These are phyloP conservation scores for Pseudomyrmex concolor DNA, from an alignment of 1,140 invertebrate genomes.

Conservation along the genomic window DNA sequence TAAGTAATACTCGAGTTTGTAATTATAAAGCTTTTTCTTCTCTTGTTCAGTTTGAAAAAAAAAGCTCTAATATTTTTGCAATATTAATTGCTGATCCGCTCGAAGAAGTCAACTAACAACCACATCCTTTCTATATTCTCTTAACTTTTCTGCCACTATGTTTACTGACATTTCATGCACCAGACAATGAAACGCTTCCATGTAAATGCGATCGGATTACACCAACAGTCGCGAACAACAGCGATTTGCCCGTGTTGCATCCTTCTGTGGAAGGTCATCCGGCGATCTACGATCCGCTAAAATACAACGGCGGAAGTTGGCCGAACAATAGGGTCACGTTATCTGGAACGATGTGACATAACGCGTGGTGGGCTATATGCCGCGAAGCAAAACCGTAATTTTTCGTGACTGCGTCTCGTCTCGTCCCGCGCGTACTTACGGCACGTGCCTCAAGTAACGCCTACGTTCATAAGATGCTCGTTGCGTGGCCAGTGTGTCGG, in stretches of 20 bases:
- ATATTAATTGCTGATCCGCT: too few species aligned
- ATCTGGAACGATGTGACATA: constrained; percentile 58
- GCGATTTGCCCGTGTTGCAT: neutral
- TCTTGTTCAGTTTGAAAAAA: too few species aligned
- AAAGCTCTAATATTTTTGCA: too few species aligned
- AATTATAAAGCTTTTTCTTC: too few species aligned
- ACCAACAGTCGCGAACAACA: constrained; percentile 5
- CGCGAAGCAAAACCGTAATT: constrained; percentile 71
- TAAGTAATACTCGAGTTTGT: too few species aligned
- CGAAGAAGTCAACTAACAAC: too few species aligned
- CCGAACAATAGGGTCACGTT: constrained; percentile 50
- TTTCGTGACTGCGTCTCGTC: constrained; percentile 70
- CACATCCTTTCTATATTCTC: too few species aligned
- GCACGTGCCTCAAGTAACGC: constrained; percentile 81
- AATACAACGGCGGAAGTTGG: constrained; percentile 42
- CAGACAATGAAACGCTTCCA: constrained; percentile 4
- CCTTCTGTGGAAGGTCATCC: constrained; percentile 38
- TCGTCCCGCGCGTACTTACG: constrained; percentile 61
- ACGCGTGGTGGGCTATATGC: constrained; percentile 36
- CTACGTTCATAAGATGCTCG: constrained; percentile 79
- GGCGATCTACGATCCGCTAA: constrained; percentile 34
- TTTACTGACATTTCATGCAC: neutral
- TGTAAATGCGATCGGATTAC: neutral
- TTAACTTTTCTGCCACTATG: too few species aligned
- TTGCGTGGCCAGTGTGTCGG: constrained; percentile 66